Percentiles rank a stretch among this genome's conserved stretches.
These are phyloP conservation scores for Fregata magnificens DNA, from an alignment of 2,113 vertebrate species.

Conservation along the genomic window DNA sequence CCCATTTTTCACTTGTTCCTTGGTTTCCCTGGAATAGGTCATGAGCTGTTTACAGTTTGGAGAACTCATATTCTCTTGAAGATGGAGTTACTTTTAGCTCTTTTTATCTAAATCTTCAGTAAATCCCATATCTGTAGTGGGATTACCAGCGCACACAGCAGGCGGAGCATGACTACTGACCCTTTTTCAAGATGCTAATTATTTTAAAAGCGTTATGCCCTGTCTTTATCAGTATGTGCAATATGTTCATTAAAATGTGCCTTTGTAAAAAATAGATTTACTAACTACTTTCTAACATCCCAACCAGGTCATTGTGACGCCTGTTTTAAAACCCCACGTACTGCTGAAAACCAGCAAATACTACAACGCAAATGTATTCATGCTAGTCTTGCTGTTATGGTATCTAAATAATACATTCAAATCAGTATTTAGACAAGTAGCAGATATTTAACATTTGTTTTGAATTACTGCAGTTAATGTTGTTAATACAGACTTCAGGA, in stretches of 20 bases:
- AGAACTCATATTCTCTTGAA: background rate
- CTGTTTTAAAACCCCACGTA: background rate
- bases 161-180: background rate
- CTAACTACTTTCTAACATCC: background rate
- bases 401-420: background rate
- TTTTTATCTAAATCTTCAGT: background rate
- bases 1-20: background rate
- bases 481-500: background rate
- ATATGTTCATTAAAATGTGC: background rate
- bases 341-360: background rate
- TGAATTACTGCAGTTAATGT: background rate
- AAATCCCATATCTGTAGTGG: background rate
- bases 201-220: background rate
- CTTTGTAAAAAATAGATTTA: background rate
- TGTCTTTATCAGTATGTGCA: background rate
- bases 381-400: background rate
- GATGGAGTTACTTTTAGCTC: background rate
- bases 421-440: background rate
- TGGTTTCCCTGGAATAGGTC: background rate
- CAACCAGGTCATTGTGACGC: background rate
- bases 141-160: background rate
- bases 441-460: background rate
- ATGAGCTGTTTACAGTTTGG: background rate
- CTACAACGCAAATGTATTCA: background rate
- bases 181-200: background rate